Percentiles rank a stretch among this genome's conserved stretches.
Conservation (phyloP, 2,797 vertebrate genomes). For the Epinephelus coioides region DNA sequence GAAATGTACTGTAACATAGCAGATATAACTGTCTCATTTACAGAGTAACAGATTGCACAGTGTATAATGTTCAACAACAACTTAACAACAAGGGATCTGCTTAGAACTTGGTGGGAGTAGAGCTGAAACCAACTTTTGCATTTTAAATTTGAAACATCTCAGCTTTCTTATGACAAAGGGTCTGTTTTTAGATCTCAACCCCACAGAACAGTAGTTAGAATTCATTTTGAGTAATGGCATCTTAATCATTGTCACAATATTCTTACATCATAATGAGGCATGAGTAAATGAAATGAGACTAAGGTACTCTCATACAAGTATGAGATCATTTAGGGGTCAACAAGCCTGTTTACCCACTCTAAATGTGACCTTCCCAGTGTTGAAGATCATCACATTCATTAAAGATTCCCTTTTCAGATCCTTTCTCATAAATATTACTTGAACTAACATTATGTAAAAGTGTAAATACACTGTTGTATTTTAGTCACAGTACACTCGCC, state of each 20-base stretch:
- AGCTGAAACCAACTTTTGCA: constrained; percentile 22
- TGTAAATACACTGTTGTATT: neutral
- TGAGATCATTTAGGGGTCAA: neutral
- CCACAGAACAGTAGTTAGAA: constrained; percentile 10
- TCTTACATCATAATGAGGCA: neutral
- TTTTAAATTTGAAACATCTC: constrained; percentile 27
- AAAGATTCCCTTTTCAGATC: constrained; percentile 43
- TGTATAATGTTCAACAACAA: constrained; percentile 66
- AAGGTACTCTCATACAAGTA: neutral
- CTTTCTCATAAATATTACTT: constrained; percentile 12
- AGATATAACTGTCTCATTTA: constrained; percentile 57
- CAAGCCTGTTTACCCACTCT: neutral
- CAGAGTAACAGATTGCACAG: constrained; percentile 67
- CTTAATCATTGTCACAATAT: constrained; percentile 23
- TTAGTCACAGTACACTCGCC: neutral
- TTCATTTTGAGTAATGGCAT: constrained; percentile 2
- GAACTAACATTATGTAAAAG: neutral
- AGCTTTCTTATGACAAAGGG: constrained; percentile 12
- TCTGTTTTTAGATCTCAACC: constrained; percentile 13
- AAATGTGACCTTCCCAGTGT: neutral
- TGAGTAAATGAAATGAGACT: constrained; percentile 19
- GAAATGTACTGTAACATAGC: constrained; percentile 46
- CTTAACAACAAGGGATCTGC: constrained; percentile 49
- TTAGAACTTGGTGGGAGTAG: constrained; percentile 11
- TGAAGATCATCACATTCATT: constrained; percentile 3